phyloP scores from a whole-genome alignment of 2,797 vertebrate genomes.

The Mormyrus hasselquistii region DNA sequence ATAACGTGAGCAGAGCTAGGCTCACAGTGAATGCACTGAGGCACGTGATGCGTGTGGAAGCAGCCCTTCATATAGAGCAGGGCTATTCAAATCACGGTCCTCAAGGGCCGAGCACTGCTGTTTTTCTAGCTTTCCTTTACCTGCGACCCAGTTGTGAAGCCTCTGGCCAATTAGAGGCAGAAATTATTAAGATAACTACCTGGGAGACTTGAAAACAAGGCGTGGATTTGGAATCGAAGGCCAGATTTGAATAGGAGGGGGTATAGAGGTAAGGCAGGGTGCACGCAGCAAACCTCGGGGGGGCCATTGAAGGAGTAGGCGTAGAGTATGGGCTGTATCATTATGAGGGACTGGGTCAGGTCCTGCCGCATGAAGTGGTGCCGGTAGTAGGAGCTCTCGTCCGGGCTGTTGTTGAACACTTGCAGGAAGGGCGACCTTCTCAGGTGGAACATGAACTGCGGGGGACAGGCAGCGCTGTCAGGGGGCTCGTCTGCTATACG shows the following conservation, averaged over 20 bases:
- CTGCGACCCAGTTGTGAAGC: no score
- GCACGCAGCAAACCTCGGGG: constrained; percentile 72
- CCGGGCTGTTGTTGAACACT: constrained; percentile 97
- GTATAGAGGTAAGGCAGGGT: background rate
- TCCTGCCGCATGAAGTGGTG: constrained; percentile 96
- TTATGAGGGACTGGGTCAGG: constrained; percentile 92
- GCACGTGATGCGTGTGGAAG: background rate
- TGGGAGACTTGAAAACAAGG: no score
- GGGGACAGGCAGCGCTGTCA: constrained; percentile 35
- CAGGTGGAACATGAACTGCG: constrained; percentile 97
- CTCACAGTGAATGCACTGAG: background rate
- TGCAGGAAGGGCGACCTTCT: constrained; percentile 94
- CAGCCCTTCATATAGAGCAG: background rate
- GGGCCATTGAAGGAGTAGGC: constrained; percentile 93
- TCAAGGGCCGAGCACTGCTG: no score
- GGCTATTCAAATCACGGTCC: no score
- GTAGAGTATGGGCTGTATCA: constrained; percentile 93
- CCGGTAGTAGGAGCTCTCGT: constrained; percentile 92
- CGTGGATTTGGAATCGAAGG: no score
- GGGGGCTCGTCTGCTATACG: background rate
- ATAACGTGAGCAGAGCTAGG: background rate
- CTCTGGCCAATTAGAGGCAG: no score
- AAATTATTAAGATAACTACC: no score
- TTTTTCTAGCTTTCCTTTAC: no score
- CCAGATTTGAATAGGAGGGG: no score